Conservation (phyloP, 2,113 vertebrate species). For the Ammospiza caudacuta region DNA sequence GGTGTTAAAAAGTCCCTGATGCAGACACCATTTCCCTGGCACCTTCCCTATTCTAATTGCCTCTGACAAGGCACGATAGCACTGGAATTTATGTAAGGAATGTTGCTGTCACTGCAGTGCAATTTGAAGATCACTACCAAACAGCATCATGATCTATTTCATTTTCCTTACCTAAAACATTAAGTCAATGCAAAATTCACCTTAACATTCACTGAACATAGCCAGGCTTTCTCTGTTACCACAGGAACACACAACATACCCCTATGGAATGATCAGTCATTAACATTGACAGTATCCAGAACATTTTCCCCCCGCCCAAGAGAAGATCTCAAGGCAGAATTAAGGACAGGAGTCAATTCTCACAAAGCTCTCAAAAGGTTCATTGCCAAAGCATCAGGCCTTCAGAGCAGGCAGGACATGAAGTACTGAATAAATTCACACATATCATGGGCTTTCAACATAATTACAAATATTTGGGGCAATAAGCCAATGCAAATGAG, state of each 20-base stretch:
- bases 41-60: conserved; percentile 5
- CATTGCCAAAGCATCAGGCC: background rate
- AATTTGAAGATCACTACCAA: background rate
- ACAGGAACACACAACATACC: background rate
- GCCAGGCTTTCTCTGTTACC: background rate
- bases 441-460: background rate
- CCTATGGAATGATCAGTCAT: background rate
- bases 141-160: background rate
- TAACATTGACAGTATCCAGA: background rate
- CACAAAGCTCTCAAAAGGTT: background rate
- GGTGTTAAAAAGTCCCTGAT: background rate
- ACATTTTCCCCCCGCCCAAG: fast-evolving
- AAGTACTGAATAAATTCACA: background rate
- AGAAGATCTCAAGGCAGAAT: background rate
- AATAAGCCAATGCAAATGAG: background rate
- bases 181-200: background rate
- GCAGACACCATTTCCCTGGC: conserved; percentile 15
- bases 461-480: background rate
- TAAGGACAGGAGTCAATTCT: background rate
- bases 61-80: conserved; percentile 24
- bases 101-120: background rate
- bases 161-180: background rate
- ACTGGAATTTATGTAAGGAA: conserved; percentile 25
- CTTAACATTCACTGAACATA: background rate
- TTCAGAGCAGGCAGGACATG: background rate